Evolutionary conservation across 2,113 vertebrate genomes (phyloP).

Genomic region (Saguinus imperator): DNA sequence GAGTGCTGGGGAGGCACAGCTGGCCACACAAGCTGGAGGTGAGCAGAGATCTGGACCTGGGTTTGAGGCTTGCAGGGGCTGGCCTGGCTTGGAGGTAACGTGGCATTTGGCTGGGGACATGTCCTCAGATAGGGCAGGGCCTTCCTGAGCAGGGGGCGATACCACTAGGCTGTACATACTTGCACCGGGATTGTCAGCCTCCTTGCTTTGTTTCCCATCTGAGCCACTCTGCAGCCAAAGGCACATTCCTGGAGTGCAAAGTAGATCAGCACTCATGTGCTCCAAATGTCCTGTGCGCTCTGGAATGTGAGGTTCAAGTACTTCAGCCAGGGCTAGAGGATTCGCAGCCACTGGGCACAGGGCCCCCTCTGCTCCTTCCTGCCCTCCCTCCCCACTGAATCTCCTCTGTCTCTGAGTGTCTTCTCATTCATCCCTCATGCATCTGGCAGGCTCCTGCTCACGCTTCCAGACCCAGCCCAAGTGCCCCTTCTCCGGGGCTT

Average conservation of each 20-base stretch:
- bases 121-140: not conserved
- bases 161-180: too few relatives aligned
- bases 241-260: not conserved
- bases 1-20: not conserved
- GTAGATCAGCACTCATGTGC: not conserved
- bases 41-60: not conserved
- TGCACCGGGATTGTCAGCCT: not conserved
- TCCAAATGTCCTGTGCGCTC: not conserved
- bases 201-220: not conserved
- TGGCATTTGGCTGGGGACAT: not conserved
- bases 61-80: not conserved
- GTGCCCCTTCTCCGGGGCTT: not conserved
- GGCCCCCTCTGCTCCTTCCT: not conserved
- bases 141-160: not conserved
- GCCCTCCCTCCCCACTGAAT: not conserved
- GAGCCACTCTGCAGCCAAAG: not conserved
- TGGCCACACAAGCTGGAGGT: rapidly evolving
- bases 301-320: rapidly evolving
- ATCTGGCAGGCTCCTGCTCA: not conserved
- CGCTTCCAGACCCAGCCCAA: not conserved
- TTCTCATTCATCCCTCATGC: not conserved
- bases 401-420: not conserved
- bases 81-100: not conserved
- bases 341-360: not conserved
- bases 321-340: not conserved